These are phyloP conservation scores for Callaeas wilsoni DNA, from an alignment of 2,113 vertebrate genomes.

Conservation along the genomic window DNA sequence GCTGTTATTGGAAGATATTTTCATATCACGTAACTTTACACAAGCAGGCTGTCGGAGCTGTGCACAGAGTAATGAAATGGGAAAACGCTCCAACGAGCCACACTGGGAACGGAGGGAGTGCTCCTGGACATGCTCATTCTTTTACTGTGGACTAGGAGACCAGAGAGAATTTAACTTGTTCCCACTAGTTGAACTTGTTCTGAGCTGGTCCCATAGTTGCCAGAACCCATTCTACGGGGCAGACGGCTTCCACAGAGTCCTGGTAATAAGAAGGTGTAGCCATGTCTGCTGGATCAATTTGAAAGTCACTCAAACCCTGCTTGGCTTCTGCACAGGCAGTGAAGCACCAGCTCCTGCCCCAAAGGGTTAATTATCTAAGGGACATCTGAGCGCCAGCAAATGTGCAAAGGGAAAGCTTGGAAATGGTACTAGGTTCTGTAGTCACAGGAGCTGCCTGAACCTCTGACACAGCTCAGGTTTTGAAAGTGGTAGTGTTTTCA, in stretches of 20 bases:
- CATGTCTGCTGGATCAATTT: accelerated
- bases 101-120: not conserved
- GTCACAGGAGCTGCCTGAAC: not conserved
- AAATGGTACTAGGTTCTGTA: not conserved
- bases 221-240: not conserved
- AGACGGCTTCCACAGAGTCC: not conserved
- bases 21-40: not conserved
- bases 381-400: not conserved
- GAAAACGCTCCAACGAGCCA: not conserved
- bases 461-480: not conserved
- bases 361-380: not conserved
- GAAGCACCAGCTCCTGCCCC: not conserved
- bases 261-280: not conserved
- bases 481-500: not conserved
- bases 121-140: not conserved
- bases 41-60: not conserved
- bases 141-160: not conserved
- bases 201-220: not conserved
- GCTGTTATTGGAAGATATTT: not conserved
- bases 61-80: not conserved
- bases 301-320: not conserved
- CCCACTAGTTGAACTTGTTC: not conserved
- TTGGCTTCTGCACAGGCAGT: not conserved
- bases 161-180: not conserved
- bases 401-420: not conserved